Base-by-base conservation (phyloP, 2,888 invertebrate genomes). In the Coelogynopora nodosa region DNA sequence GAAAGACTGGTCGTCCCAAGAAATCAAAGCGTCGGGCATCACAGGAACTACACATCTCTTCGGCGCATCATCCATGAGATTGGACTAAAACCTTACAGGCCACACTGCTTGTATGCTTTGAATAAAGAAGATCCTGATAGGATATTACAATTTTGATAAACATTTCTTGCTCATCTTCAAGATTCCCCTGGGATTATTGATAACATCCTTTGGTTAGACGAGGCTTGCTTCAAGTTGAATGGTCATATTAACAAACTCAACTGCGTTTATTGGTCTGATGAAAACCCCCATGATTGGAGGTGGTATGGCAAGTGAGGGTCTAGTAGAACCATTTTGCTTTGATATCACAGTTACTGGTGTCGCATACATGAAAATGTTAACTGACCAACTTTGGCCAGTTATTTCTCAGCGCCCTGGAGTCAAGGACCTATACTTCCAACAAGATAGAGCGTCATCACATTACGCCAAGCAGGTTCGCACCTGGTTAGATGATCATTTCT, bases 381-480 rank as follows among this genome's bases (percentile, higher is more conserved):
- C 30, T 30, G 30, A 82, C 27, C 83, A 82, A 82, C 83, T 82
- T 82, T 82, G 30, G 30, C 28, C 83, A 82, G 30, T 82, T 30
- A 30, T 82, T 30, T 31, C 30, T 5, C 28, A 82, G 30, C 2
- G 31, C 30, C 30, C n/a, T 13, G 83, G 83, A 82, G 83, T 82
- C 30, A 31, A 82, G 2, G 83, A 82, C 31, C 83, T 82, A 31
- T 82, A 82, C 31, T 82, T 82, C 31, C 83, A 82, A n/a, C 83
- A 82, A 31, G 83, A 82, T 82, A n/a, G n/a, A 31, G 83, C 28
- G n/a, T 29, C 83, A 5, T n/a, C 30, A 2, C 83, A 82, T 23
- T 82, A 13, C 27, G 28, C 83, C 18, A 82, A 30, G 2, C n/a
- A 30, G 30, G 31, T 82, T 30, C 23, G 83, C 30, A 31, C 10